These are phyloP conservation scores for Apodemia hepburni DNA, from an alignment of 2,888 invertebrate species.

Conservation along the genomic window DNA sequence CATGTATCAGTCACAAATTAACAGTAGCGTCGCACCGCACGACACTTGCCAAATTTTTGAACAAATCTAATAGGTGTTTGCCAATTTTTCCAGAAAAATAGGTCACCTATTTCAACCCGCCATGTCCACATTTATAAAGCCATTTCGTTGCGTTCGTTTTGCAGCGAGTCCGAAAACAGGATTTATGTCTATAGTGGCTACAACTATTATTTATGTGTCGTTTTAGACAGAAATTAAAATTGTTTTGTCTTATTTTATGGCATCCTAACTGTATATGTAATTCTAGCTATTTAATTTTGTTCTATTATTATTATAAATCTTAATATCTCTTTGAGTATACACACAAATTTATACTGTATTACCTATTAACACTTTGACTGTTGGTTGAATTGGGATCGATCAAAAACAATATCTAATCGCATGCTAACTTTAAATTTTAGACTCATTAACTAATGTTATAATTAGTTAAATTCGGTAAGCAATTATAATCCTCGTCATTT, in stretches of 20 bases:
- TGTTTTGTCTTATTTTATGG: background rate
- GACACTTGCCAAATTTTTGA: slow-evolving; percentile 30
- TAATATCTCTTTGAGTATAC: too few relatives aligned
- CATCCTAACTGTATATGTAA: background rate
- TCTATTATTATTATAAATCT: too few relatives aligned
- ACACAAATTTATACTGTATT: too few relatives aligned
- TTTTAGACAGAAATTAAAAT: slow-evolving; percentile 9
- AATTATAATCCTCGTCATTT: too few relatives aligned
- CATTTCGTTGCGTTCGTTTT: slow-evolving; percentile 16
- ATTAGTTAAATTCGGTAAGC: too few relatives aligned
- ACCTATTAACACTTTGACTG: too few relatives aligned
- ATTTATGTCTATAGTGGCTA: slow-evolving; percentile 10
- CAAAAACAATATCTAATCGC: too few relatives aligned
- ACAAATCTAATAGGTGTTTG: slow-evolving; percentile 30
- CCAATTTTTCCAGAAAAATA: slow-evolving; percentile 33
- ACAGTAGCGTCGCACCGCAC: background rate
- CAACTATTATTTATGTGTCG: slow-evolving; percentile 6
- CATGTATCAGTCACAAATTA: background rate
- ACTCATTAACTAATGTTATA: too few relatives aligned
- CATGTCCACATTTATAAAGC: slow-evolving; percentile 14
- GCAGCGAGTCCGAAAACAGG: slow-evolving; percentile 10
- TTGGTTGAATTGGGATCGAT: too few relatives aligned
- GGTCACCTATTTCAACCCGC: slow-evolving; percentile 30
- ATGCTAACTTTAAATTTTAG: too few relatives aligned
- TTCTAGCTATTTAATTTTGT: too few relatives aligned